Evolutionary conservation across 1,140 invertebrate species (phyloP), one percentile per base, ranked within the genome.

Genomic region (Andricus grossulariae): DNA sequence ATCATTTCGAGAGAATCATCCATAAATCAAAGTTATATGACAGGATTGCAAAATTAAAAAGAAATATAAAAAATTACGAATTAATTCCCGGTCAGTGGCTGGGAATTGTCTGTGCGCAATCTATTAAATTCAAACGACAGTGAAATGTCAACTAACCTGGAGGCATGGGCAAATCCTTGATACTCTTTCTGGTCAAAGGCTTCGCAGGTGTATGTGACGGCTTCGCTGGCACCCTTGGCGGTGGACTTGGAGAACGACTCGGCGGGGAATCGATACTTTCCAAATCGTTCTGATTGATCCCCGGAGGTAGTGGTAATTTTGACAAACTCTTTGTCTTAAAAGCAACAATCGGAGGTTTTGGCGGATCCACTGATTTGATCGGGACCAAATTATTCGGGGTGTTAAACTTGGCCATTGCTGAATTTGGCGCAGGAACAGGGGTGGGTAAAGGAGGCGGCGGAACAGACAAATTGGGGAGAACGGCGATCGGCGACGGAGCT

Each of bases 121-220:
- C 25, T 32, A 32, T 32, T 32, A 5, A 32, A 32, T 32, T 32
- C 25, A 32, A 32, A 32, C 25, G 25, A 71, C 13, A 71, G n/a
- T 71, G n/a, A 15, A 79, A 72, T 2, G 79, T 57, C 4, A 84
- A 90, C 85, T 90, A 90, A 95, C 96, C 95, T 83, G 97, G 96
- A 72, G 97, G 97, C 95, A 98, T 96, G 5, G 97, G 97, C 77
- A 98, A 90, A 90, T 97, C 97, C 89, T 96, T 96, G 80, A 97
- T 96, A 75, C 95, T 93, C 75, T 94, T 94, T 81, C 93, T 94
- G n/a, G 87, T 78, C n/a, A 91, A 88, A 12, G 89, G 84, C 75
- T 88, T 89, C 7, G 85, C 86, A 12, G 77, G 72, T 8, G 81
- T 79, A 10, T 57, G 72, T n/a, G 50, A 55, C 0, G 74, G 74